Conservation (phyloP, 2,113 vertebrate species). For the Sclerurus mexicanus region DNA sequence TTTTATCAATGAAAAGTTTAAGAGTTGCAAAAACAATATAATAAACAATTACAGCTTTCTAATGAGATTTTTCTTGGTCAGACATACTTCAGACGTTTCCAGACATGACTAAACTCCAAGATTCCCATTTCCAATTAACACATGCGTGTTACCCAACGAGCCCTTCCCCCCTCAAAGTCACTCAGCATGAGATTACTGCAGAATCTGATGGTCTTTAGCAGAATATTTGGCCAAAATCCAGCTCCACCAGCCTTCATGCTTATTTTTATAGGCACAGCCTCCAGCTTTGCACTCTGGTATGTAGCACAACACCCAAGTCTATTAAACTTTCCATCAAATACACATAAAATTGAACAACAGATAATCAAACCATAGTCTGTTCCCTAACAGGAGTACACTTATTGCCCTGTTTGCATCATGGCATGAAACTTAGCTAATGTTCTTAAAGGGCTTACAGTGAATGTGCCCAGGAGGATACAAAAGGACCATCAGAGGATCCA, state of each 20-base stretch:
- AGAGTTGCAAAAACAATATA: background rate
- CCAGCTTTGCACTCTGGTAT: background rate
- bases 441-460: background rate
- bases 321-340: slow-evolving; percentile 22
- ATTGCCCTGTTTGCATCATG: background rate
- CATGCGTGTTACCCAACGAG: background rate
- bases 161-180: background rate
- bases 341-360: slow-evolving; percentile 29
- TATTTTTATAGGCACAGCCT: slow-evolving; percentile 58
- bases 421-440: background rate
- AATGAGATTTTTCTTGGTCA: slow-evolving; percentile 22
- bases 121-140: slow-evolving; percentile 48
- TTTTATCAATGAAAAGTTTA: background rate
- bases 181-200: slow-evolving; percentile 11
- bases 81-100: slow-evolving; percentile 18
- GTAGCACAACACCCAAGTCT: slow-evolving; percentile 37
- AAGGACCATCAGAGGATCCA: background rate
- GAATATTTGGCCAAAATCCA: slow-evolving; percentile 19
- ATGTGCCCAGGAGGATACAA: background rate
- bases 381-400: background rate
- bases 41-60: slow-evolving; percentile 4
- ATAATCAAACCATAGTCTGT: background rate
- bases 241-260: background rate
- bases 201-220: slow-evolving; percentile 20
- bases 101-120: slow-evolving; percentile 41